Percentiles rank a stretch among this genome's conserved stretches.
Conservation (phyloP, 1,140 invertebrate species). For the Brachionus paranguensis region DNA sequence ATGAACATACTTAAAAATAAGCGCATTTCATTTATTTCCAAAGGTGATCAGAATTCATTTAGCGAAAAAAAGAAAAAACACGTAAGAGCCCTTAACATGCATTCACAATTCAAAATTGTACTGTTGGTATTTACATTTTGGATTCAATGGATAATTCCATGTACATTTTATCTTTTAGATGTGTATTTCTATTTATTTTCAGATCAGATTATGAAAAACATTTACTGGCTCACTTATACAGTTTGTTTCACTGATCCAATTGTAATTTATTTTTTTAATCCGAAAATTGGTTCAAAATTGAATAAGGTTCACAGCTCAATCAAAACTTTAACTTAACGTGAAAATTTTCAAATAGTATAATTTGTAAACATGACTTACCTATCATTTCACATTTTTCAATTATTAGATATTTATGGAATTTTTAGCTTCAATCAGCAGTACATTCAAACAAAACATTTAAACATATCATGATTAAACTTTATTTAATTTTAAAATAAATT, state of each 20-base stretch:
- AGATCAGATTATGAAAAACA: neutral
- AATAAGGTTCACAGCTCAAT: neutral
- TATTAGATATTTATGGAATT: too few species aligned
- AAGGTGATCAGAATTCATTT: neutral
- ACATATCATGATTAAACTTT: too few species aligned
- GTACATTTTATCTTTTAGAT: neutral
- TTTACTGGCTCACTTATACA: neutral
- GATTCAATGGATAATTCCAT: neutral
- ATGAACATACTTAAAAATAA: constrained; percentile 10
- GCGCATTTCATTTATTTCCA: neutral
- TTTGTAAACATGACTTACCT: too few species aligned
- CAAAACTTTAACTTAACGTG: neutral
- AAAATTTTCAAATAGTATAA: too few species aligned
- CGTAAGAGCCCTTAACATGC: neutral
- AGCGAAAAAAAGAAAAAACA: neutral
- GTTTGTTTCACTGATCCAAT: neutral
- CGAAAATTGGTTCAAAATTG: neutral
- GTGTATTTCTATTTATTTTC: neutral
- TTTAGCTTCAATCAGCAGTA: too few species aligned
- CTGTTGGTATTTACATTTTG: constrained; percentile 26
- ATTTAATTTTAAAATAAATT: too few species aligned
- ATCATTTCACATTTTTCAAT: too few species aligned
- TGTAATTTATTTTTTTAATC: neutral
- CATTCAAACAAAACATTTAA: too few species aligned
- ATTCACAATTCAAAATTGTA: neutral